phyloP scores from a whole-genome alignment of 2,113 vertebrate genomes.

The Anarhynchus alexandrinus region DNA sequence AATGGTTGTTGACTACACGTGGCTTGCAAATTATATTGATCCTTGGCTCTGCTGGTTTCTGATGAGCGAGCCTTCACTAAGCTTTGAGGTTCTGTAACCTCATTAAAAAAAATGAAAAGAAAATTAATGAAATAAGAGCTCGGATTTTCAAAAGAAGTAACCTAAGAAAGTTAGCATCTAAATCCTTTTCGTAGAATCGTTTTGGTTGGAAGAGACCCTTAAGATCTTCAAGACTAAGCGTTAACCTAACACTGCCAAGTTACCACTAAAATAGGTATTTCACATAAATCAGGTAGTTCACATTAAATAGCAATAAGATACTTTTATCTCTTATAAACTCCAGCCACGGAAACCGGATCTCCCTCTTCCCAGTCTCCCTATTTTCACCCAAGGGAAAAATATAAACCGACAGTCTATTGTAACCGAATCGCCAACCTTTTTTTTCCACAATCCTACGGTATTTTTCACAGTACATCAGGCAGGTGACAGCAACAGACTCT shows the following conservation, averaged over 20 bases:
- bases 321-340: not conserved
- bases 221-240: too few species aligned
- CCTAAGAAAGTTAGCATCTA: not conserved
- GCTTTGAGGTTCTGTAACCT: not conserved
- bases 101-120: not conserved
- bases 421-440: not conserved
- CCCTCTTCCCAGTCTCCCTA: not conserved
- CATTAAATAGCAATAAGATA: not conserved
- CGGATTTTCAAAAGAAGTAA: not conserved
- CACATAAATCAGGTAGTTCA: too few species aligned
- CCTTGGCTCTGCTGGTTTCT: not conserved
- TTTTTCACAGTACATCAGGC: not conserved
- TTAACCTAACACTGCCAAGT: too few species aligned
- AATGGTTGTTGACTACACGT: rapidly evolving
- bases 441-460: not conserved
- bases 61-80: not conserved
- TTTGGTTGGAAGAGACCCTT: too few species aligned
- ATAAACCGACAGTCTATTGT: not conserved
- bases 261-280: too few species aligned
- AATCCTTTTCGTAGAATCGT: not conserved
- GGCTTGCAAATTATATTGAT: not conserved
- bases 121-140: not conserved
- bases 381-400: not conserved
- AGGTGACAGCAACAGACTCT: not conserved
- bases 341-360: not conserved